Conservation (phyloP, 2,888 invertebrate species). For the Drosophila kokeensis region DNA sequence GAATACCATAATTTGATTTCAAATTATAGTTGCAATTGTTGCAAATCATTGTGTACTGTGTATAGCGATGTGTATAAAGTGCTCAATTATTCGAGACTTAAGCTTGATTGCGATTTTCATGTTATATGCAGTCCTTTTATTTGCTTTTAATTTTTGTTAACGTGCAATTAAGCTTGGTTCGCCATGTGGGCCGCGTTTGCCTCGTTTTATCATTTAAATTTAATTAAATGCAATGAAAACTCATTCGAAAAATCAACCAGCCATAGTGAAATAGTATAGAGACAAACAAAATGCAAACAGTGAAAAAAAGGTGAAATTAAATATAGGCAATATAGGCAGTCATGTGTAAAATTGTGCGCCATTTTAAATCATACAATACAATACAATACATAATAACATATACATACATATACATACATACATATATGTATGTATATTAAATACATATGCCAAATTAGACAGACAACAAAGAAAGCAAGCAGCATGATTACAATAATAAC, state of each 20-base stretch:
- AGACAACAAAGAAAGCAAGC: conserved; percentile 42
- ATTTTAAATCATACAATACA: conserved; percentile 64
- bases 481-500: conserved; percentile 50
- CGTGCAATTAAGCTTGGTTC: conserved; percentile 68
- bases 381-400: conserved; percentile 43
- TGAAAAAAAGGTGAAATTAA: conserved; percentile 79
- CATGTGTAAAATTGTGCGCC: conserved; percentile 81
- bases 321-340: conserved; percentile 79
- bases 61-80: conserved; percentile 24
- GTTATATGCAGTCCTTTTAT: conserved; percentile 35
- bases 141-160: conserved; percentile 62
- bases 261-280: conserved; percentile 81
- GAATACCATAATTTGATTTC: conserved; percentile 3
- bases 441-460: conserved; percentile 33
- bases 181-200: conserved; percentile 15
- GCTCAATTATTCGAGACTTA: conserved; percentile 51
- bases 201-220: conserved; percentile 62
- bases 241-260: conserved; percentile 69
- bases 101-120: conserved; percentile 46
- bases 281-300: conserved; percentile 78
- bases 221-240: conserved; percentile 74
- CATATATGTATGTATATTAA: conserved; percentile 34
- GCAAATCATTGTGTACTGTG: conserved; percentile 20
- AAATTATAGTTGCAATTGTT: conserved; percentile 15
- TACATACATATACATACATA: conserved; percentile 33